These are phyloP conservation scores for Drosophila subsilvestris DNA, from an alignment of 2,888 invertebrate genomes.

Conservation along the genomic window DNA sequence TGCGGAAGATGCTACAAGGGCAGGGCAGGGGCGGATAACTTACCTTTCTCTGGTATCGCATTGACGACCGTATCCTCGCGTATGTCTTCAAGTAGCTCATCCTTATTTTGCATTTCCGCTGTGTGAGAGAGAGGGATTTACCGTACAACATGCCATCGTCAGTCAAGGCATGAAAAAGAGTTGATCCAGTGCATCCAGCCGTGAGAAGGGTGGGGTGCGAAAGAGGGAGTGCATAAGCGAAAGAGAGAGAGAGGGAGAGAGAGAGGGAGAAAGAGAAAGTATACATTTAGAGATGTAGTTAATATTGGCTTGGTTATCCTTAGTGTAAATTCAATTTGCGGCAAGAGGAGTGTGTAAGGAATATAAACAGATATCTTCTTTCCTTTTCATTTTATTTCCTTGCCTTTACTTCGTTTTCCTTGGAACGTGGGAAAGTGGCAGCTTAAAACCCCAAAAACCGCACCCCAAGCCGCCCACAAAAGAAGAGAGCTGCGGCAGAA, in stretches of 20 bases:
- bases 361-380: constrained; percentile 43
- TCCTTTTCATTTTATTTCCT: constrained; percentile 1
- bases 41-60: constrained; percentile 84
- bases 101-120: constrained; percentile 83
- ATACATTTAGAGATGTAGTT: constrained; percentile 53
- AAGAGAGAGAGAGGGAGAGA: constrained; percentile 5
- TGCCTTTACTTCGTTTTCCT: neutral
- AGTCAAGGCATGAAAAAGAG: constrained; percentile 28
- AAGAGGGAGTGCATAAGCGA: neutral
- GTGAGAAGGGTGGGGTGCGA: too few relatives aligned
- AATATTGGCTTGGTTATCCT: constrained; percentile 56
- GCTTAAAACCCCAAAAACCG: constrained; percentile 43
- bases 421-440: constrained; percentile 25
- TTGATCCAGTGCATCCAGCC: constrained; percentile 14
- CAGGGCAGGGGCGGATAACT: constrained; percentile 41
- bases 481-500: neutral
- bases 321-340: constrained; percentile 69
- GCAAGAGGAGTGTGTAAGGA: constrained; percentile 34
- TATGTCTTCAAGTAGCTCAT: constrained; percentile 84
- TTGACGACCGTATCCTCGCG: constrained; percentile 83
- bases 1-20: neutral
- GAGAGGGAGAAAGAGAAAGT: constrained; percentile 16
- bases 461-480: constrained; percentile 20
- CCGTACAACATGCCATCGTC: constrained; percentile 23
- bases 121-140: constrained; percentile 4